Evolutionary conservation across 2,797 vertebrate species (phyloP).

Genomic region (Gallirallus australis): DNA sequence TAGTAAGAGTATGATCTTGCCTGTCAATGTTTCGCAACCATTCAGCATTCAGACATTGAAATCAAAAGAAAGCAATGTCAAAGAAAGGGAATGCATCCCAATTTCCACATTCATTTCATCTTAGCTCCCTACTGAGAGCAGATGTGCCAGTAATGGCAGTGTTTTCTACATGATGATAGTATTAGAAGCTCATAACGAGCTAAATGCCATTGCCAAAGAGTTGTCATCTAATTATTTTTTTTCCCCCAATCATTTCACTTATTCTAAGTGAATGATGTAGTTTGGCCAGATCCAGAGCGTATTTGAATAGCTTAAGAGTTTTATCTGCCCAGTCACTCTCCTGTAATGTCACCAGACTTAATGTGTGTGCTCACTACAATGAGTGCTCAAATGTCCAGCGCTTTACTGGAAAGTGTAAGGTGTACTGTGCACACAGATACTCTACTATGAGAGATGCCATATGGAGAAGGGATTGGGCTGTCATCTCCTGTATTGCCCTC

Average conservation of each 20-base stretch:
- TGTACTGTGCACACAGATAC: too few species aligned
- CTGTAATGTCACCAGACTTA: neutral
- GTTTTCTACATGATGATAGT: neutral
- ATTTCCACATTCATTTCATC: neutral
- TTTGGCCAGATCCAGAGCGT: neutral
- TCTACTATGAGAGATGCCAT: neutral
- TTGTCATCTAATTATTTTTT: neutral
- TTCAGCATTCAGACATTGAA: neutral
- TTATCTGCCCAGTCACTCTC: neutral
- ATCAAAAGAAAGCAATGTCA: neutral
- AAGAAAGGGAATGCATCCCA: neutral
- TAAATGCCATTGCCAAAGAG: neutral
- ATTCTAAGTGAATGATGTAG: neutral
- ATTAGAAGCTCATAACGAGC: neutral
- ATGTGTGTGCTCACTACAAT: fast-evolving
- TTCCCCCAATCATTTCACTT: neutral
- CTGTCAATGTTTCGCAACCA: neutral
- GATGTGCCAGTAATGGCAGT: neutral
- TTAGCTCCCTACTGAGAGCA: neutral
- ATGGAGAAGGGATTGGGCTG: neutral
- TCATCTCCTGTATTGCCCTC: neutral
- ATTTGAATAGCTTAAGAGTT: neutral
- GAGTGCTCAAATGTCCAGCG: neutral
- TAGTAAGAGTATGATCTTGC: neutral
- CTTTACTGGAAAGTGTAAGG: neutral